These are phyloP conservation scores for Pholis gunnellus DNA, from an alignment of 2,113 vertebrate species.

Conservation along the genomic window DNA sequence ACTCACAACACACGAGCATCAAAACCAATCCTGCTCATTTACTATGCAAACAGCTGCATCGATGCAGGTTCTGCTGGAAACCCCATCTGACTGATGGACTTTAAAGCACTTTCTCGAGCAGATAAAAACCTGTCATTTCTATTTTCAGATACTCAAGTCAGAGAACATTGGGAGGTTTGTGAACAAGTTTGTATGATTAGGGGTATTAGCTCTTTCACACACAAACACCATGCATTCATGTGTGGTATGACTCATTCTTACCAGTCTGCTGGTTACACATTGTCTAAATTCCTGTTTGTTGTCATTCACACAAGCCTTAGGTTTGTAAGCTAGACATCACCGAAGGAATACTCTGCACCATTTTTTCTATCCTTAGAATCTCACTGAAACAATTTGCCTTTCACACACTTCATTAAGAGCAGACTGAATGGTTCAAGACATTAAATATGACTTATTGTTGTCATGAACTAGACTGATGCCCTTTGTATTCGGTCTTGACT, in stretches of 20 bases:
- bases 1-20: neutral
- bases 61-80: neutral
- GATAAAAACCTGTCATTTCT: conserved; percentile 57
- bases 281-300: conserved; percentile 6
- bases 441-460: neutral
- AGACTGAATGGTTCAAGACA: neutral
- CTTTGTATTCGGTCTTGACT: neutral
- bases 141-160: conserved; percentile 37
- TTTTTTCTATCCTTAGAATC: neutral
- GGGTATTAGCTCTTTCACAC: neutral
- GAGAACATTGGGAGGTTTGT: neutral
- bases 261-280: conserved; percentile 7
- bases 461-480: neutral
- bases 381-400: neutral
- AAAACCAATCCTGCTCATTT: conserved; percentile 16
- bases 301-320: neutral
- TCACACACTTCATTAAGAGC: neutral
- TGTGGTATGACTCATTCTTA: conserved; percentile 51
- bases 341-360: neutral
- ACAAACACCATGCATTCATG: conserved; percentile 1
- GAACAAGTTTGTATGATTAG: neutral
- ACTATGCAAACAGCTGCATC: conserved; percentile 7
- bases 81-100: neutral
- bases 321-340: neutral
- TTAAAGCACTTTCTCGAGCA: conserved; percentile 8